Conservation (phyloP, 1,140 invertebrate genomes). For the Papilio polytes region DNA sequence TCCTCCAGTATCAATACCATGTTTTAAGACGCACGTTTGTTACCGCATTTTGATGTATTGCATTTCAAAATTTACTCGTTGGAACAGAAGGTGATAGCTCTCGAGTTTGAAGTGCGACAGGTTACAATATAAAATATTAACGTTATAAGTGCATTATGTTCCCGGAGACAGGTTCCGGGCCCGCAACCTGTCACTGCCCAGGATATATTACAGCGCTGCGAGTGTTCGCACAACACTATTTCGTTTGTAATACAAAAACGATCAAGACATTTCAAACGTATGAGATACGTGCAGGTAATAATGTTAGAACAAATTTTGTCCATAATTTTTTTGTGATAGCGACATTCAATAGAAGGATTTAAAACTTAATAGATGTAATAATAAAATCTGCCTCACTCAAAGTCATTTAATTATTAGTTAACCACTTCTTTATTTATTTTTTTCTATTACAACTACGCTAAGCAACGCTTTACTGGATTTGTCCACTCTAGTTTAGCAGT, state of each 20-base stretch:
- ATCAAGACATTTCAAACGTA: not conserved
- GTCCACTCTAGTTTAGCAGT: too few relatives aligned
- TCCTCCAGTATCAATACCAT: not conserved
- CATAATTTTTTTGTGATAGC: not conserved
- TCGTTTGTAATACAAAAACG: not conserved
- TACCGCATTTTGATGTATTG: not conserved
- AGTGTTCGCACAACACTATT: conserved; percentile 13
- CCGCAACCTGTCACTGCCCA: not conserved
- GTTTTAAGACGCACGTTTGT: not conserved
- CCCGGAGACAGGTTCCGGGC: not conserved
- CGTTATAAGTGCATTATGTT: conserved; percentile 18
- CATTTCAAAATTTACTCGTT: not conserved
- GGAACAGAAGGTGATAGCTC: not conserved
- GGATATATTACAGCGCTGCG: conserved; percentile 9
- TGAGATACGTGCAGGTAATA: not conserved
- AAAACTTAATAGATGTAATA: not conserved
- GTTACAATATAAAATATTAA: conserved; percentile 22
- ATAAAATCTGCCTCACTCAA: too few relatives aligned
- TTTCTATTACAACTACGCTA: too few relatives aligned
- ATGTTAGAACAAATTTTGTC: not conserved
- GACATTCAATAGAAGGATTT: not conserved
- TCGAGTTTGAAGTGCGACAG: conserved; percentile 1
- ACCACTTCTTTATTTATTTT: too few relatives aligned
- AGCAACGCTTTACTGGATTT: too few relatives aligned
- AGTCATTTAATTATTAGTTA: too few relatives aligned